Base-by-base conservation (phyloP, 2,888 invertebrate species). In the Epistrophe eligans region DNA sequence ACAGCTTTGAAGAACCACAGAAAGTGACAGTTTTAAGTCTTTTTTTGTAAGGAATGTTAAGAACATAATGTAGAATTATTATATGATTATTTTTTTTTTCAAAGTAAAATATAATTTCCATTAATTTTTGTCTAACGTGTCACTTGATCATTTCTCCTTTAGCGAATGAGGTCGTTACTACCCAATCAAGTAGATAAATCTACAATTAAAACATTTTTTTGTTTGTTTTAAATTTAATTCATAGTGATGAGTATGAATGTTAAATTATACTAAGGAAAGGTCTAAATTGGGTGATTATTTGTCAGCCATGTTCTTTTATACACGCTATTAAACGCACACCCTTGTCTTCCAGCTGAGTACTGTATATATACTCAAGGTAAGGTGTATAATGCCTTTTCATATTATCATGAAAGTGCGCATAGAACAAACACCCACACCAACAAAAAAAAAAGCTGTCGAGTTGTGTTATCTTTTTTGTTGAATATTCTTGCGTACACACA, bases 401-500 rank as follows among this genome's bases (percentile, higher is more conserved):
- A n/a, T 24, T 24, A 24, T 24, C 24, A 24, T 57, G n/a, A 60
- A 17, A 19, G 60, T 60, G 35, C 19, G 19, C 60, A 60, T 19
- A 62, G 19, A 24, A 62, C 38, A 50, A 19, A 74, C 38, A 7
- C 19, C 28, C 45, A 55, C 19, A 57, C 19, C 48, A 48, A 55
- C 19, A 55, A 32, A 57, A 48, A 60, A 60, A 58, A 58, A 60
- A 45, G 38, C n/a, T 24, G 19, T 32, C 55, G 17, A 62, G 70
- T 43, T 58, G 70, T 43, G 64, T 43, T 76, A 70, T 64, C 32
- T 50, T 79, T 76, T 45, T 64, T 70, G 60, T 17, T 55, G n/a
- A 84, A 58, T 43, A 71, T 48, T 17, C 48, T 79, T 55, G 77
- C 66, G 50, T 50, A 64, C 72, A 50, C 50, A 79, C 57, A 57